phyloP scores from a whole-genome alignment of 2,888 invertebrate genomes.

The Cerceris rybyensis region DNA sequence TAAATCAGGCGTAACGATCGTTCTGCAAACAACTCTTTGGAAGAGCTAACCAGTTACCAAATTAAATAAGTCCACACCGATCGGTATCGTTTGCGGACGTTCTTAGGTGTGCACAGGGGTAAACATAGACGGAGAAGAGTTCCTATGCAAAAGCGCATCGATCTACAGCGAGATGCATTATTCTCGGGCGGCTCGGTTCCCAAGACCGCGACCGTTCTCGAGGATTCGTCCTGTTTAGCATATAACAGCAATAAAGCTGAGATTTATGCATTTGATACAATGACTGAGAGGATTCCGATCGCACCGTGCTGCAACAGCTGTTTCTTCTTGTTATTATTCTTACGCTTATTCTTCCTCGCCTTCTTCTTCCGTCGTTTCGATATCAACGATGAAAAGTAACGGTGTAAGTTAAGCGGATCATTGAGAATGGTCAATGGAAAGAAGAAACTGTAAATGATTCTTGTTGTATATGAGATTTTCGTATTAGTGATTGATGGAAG shows the following conservation, averaged over 20 bases:
- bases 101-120: neutral
- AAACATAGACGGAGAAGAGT: constrained; percentile 1
- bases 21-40: constrained; percentile 60
- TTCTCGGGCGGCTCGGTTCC: constrained; percentile 42
- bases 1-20: constrained; percentile 73
- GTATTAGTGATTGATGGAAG: no score
- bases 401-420: no score
- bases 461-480: no score
- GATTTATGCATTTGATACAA: constrained; percentile 72
- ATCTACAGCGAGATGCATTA: constrained; percentile 55
- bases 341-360: no score
- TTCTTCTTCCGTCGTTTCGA: no score
- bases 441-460: no score
- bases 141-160: constrained; percentile 38
- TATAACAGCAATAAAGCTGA: constrained; percentile 72
- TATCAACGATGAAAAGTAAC: no score
- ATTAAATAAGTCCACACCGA: constrained; percentile 68
- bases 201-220: constrained; percentile 24
- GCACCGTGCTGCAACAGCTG: constrained; percentile 48
- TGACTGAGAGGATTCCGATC: constrained; percentile 60
- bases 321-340: constrained; percentile 19
- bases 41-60: constrained; percentile 57
- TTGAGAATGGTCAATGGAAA: no score
- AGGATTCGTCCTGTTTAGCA: constrained; percentile 70
- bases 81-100: constrained; percentile 47